phyloP scores from a whole-genome alignment of 1,140 invertebrate genomes.

The Apis laboriosa region DNA sequence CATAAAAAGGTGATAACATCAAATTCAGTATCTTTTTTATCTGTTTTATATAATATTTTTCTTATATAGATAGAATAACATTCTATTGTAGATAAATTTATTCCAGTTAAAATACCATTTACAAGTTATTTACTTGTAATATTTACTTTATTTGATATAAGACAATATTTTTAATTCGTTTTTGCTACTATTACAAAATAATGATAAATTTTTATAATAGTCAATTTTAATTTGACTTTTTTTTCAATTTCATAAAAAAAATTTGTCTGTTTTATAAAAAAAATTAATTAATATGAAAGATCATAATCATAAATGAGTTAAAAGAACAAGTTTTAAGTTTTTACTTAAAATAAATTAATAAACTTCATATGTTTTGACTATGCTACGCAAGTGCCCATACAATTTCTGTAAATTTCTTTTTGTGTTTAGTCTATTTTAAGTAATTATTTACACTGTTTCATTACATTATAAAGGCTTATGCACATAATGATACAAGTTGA shows the following conservation, averaged over 20 bases:
- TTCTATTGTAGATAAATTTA: neutral
- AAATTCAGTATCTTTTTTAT: neutral
- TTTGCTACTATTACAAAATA: neutral
- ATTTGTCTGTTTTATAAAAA: neutral
- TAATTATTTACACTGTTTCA: conserved; percentile 60
- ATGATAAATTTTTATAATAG: neutral
- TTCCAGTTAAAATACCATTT: neutral
- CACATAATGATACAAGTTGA: conserved; percentile 52
- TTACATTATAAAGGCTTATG: conserved; percentile 40
- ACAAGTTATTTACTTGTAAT: neutral
- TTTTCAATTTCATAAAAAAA: neutral
- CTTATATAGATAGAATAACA: neutral
- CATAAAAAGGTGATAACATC: neutral
- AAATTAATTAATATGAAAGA: neutral
- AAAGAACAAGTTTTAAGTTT: neutral
- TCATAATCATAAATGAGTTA: conserved; percentile 26
- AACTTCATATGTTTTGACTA: conserved; percentile 45
- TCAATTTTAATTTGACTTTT: neutral
- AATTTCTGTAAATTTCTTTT: conserved; percentile 36
- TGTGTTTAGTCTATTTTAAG: conserved; percentile 46
- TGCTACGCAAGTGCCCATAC: conserved; percentile 63
- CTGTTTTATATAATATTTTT: neutral
- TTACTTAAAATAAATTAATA: conserved; percentile 53
- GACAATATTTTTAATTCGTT: neutral
- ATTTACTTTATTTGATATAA: conserved; percentile 1